phyloP scores from a whole-genome alignment of 2,888 invertebrate genomes.

The Morpho achilles region DNA sequence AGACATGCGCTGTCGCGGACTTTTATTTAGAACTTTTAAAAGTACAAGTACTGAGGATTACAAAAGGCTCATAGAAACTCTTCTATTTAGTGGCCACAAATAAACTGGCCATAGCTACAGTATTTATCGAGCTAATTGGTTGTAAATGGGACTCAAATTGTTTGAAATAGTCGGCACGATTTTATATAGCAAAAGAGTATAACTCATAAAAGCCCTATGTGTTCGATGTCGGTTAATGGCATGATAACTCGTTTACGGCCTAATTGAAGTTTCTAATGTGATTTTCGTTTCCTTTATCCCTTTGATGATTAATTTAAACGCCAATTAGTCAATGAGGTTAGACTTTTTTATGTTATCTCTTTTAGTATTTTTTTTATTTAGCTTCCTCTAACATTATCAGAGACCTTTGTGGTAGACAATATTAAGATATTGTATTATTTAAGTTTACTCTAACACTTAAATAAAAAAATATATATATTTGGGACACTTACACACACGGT shows the following conservation, averaged over 20 bases:
- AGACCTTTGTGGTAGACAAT: too few species aligned
- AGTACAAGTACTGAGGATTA: too few species aligned
- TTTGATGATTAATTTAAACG: conserved; percentile 63
- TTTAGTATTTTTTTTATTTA: too few species aligned
- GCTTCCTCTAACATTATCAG: too few species aligned
- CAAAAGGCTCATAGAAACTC: too few species aligned
- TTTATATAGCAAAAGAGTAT: conserved; percentile 63
- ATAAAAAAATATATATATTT: too few species aligned
- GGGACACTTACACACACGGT: too few species aligned
- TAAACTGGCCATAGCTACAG: conserved; percentile 34
- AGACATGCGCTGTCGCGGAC: too few species aligned
- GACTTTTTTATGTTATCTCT: not conserved
- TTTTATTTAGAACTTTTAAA: too few species aligned
- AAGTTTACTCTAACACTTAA: too few species aligned
- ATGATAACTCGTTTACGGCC: conserved; percentile 70
- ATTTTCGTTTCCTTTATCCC: conserved; percentile 50
- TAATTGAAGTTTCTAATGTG: conserved; percentile 60
- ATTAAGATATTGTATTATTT: too few species aligned
- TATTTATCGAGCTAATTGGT: conserved; percentile 74
- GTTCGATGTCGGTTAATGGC: conserved; percentile 65
- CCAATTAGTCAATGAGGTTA: conserved; percentile 46
- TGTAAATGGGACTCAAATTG: conserved; percentile 68
- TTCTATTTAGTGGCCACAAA: conserved; percentile 5
- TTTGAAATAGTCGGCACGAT: conserved; percentile 68
- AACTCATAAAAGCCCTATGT: conserved; percentile 72